Evolutionary conservation across 2,888 invertebrate species (phyloP), one percentile per base, ranked within the genome.

Genomic region (Oscheius sp.): DNA sequence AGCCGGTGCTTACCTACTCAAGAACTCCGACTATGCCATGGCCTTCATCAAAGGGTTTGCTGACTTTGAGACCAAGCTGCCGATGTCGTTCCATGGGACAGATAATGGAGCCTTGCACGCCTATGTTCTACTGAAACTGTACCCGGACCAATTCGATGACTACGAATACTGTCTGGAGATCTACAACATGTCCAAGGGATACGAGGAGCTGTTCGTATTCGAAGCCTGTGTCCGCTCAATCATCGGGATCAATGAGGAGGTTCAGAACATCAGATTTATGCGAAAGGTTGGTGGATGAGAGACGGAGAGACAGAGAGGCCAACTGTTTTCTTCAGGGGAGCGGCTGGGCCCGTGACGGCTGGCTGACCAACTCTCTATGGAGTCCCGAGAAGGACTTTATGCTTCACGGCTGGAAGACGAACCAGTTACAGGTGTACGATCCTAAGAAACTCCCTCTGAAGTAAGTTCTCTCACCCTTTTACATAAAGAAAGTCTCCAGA

Each of bases 191-290:
- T 83, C 82, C 0, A 72, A 63, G 10, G 48, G 76, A 50, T 86
- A 71, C 73, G 78, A 60, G 9, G 84, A 82, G 57, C 70, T 86
- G 11, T 81, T 82, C 66, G 75, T 75, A n/a, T 86, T 78, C 66
- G 84, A 84, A 73, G 78, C 85, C 1, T 86, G 86, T 60, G 73
- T 77, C 5, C 74, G 83, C 60, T 63, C 73, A 5, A 75, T 86
- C 32, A 73, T 87, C 9, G 85, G 86, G 37, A 65, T 55, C 0
- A n/a, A 58, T 55, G 57, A 55, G 29, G 47, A n/a, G 9, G n/a
- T 70, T 42, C 37, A 29, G 29, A 33, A 21, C 9, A 66, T 66
- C n/a, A 11, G 35, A 47, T 35, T 66, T 5, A 10, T 66, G 3
- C 32, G 47, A 51, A 66, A 66, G 48, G 66, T 66, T 29, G 29